phyloP scores from a whole-genome alignment of 2,113 vertebrate species.

The Serinus canaria region DNA sequence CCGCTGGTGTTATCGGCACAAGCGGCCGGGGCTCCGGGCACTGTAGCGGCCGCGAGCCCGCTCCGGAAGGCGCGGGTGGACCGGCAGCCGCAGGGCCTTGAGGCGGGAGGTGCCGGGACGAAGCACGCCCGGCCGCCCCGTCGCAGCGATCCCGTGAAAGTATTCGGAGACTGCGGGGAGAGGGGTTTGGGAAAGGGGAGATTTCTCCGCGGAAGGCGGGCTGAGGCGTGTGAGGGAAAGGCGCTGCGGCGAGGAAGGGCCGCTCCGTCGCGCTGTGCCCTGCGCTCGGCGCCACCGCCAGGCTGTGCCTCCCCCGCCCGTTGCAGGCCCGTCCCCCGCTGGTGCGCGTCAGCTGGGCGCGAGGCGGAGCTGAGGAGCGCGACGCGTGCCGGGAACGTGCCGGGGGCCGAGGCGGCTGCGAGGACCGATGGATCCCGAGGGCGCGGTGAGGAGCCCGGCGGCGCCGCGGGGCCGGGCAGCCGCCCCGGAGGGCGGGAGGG shows the following conservation, averaged over 20 bases:
- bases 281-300: no score
- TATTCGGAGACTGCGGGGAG: fast-evolving
- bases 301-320: not conserved
- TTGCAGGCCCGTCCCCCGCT: not conserved
- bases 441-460: conserved; percentile 11
- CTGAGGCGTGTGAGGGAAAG: not conserved
- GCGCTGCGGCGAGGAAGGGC: fast-evolving
- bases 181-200: fast-evolving
- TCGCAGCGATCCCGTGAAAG: not conserved
- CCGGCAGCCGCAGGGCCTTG: not conserved
- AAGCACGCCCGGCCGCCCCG: no score
- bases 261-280: fast-evolving
- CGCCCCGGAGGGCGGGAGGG: no score
- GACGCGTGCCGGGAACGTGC: conserved; percentile 27
- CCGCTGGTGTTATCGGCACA: no score
- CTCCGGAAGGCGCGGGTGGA: no score
- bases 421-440: conserved; percentile 30
- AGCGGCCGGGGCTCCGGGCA: fast-evolving
- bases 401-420: not conserved
- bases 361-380: not conserved
- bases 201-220: fast-evolving
- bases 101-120: not conserved
- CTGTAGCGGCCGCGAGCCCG: fast-evolving
- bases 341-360: not conserved
- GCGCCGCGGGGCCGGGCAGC: no score